Evolutionary conservation across 2,797 vertebrate species (phyloP).

Genomic region (Anolis apletophallus): DNA sequence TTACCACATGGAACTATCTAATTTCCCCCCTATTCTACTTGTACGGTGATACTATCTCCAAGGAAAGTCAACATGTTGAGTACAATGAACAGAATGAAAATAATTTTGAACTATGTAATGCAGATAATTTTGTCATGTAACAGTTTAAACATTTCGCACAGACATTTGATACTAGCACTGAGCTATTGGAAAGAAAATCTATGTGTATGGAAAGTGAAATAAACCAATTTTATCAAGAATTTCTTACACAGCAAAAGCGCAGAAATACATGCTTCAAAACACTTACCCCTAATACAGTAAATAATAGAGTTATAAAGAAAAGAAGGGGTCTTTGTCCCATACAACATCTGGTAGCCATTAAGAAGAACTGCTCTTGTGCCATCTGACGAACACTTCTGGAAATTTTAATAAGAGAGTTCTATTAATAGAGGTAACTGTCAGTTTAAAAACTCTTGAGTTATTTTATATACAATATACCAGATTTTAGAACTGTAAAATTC

Average conservation of each 20-base stretch:
- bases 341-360: constrained; percentile 98
- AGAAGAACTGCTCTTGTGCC: constrained; percentile 98
- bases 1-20: background rate
- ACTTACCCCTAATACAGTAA: constrained; percentile 97
- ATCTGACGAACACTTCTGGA: constrained; percentile 96
- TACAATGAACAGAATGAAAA: background rate
- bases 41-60: background rate
- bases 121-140: background rate
- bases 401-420: constrained; percentile 42
- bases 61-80: background rate
- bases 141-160: background rate
- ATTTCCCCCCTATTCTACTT: background rate
- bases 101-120: background rate
- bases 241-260: background rate
- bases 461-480: background rate
- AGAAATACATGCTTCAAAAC: constrained; percentile 14
- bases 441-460: no score
- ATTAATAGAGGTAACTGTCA: background rate
- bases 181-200: background rate
- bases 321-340: constrained; percentile 98
- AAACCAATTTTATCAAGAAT: background rate
- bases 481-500: background rate
- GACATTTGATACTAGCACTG: background rate
- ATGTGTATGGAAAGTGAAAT: background rate
- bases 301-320: constrained; percentile 98